Evolutionary conservation across 2,888 invertebrate genomes (phyloP).

Genomic region (Phortica okadai): DNA sequence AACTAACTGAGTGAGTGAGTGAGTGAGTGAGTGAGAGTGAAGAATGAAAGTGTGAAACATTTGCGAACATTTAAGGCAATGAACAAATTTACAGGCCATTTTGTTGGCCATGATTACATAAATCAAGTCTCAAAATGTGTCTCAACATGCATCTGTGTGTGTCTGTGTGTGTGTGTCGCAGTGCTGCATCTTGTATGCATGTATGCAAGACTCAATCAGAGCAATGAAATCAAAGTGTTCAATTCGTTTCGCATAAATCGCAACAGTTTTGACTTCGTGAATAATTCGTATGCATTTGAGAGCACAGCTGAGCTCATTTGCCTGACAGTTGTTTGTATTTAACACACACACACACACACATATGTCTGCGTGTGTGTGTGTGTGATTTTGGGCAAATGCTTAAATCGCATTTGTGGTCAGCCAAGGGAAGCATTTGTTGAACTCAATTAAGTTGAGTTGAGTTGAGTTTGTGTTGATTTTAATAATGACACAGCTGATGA

Average conservation of each 20-base stretch:
- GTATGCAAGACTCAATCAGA: background rate
- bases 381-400: background rate
- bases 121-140: background rate
- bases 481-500: too few relatives aligned
- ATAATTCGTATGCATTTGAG: background rate
- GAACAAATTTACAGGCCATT: constrained; percentile 18
- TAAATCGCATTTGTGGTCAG: background rate
- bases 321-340: background rate
- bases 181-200: background rate
- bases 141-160: too few relatives aligned
- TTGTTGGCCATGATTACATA: constrained; percentile 14
- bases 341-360: too few relatives aligned
- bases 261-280: background rate
- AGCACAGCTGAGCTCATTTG: background rate
- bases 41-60: background rate
- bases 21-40: background rate
- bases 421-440: too few relatives aligned
- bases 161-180: background rate
- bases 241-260: background rate
- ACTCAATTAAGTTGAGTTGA: too few relatives aligned
- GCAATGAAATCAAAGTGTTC: background rate
- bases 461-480: too few relatives aligned
- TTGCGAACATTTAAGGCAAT: background rate
- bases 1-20: background rate
- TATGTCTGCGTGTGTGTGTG: background rate